Evolutionary conservation across 2,797 vertebrate species (phyloP).

Genomic region (Ctenosaura bakeri): DNA sequence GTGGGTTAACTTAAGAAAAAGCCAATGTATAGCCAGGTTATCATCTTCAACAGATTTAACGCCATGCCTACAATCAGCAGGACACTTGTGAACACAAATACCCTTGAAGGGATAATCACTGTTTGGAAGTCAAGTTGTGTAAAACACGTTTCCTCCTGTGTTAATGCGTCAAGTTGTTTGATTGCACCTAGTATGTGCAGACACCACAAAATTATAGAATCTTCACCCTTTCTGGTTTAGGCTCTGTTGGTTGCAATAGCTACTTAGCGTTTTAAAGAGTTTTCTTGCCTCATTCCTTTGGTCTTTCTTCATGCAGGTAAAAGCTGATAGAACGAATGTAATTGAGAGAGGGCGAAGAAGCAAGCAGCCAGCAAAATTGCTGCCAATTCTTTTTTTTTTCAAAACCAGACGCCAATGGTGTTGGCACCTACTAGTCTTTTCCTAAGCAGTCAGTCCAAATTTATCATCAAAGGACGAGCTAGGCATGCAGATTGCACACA

Average conservation of each 20-base stretch:
- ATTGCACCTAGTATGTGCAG: constrained; percentile 68
- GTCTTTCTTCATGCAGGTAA: constrained; percentile 72
- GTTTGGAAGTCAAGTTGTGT: constrained; percentile 76
- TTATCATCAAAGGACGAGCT: constrained; percentile 72
- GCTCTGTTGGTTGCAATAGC: constrained; percentile 67
- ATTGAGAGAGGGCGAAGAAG: constrained; percentile 62
- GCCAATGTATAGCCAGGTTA: constrained; percentile 74
- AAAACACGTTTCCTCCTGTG: constrained; percentile 75
- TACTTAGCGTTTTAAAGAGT: constrained; percentile 69
- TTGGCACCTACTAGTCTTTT: constrained; percentile 65
- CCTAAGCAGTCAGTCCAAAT: constrained; percentile 61
- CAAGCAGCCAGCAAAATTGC: constrained; percentile 52
- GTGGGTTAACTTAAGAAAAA: constrained; percentile 61
- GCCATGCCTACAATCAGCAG: constrained; percentile 73
- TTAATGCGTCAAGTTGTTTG: constrained; percentile 69
- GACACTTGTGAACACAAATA: constrained; percentile 74
- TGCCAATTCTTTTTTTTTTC: constrained; percentile 49
- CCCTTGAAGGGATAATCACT: constrained; percentile 73
- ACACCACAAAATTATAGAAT: constrained; percentile 70
- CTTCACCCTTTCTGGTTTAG: constrained; percentile 68
- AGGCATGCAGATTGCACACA: constrained; percentile 65
- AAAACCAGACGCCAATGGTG: constrained; percentile 59
- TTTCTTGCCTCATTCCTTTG: constrained; percentile 71
- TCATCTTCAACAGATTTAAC: constrained; percentile 78
- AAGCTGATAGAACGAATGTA: constrained; percentile 66